phyloP scores from a whole-genome alignment of 1,140 invertebrate genomes.

The Conus ventricosus region DNA sequence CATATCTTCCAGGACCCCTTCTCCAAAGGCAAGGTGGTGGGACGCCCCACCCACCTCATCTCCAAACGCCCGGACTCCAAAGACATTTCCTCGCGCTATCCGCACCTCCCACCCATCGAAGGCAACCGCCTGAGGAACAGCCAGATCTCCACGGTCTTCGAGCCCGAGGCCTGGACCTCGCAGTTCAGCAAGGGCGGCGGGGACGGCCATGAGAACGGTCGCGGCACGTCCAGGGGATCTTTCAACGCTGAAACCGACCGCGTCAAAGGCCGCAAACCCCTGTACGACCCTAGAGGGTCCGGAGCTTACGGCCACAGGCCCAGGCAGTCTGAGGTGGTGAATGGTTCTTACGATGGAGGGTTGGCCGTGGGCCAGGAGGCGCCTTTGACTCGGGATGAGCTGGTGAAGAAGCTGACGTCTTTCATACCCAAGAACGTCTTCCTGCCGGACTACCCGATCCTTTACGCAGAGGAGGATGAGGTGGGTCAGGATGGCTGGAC shows the following conservation, averaged over 20 bases:
- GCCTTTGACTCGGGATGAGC: constrained; percentile 22
- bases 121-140: constrained; percentile 44
- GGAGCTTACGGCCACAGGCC: constrained; percentile 4
- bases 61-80: constrained; percentile 49
- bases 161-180: constrained; percentile 50
- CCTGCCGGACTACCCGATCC: constrained; percentile 40
- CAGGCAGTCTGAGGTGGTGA: background rate
- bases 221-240: background rate
- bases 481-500: background rate
- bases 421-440: constrained; percentile 43
- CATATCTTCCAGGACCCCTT: constrained; percentile 15
- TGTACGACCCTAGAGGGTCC: constrained; percentile 23
- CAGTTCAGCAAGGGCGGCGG: background rate
- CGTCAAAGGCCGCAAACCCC: background rate
- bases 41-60: constrained; percentile 27
- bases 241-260: background rate
- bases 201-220: background rate
- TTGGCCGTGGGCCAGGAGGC: background rate
- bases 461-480: constrained; percentile 38
- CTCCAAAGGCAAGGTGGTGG: background rate
- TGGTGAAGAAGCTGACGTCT: constrained; percentile 32
- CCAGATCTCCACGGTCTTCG: constrained; percentile 53
- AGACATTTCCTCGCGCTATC: constrained; percentile 44
- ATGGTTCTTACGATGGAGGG: background rate
- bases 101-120: constrained; percentile 45